A percentile compares a stretch with the other conserved stretches of the same genome.
Evolutionary conservation across 2,797 vertebrate species (phyloP).

Genomic region (Pseudocheirus occidentalis): DNA sequence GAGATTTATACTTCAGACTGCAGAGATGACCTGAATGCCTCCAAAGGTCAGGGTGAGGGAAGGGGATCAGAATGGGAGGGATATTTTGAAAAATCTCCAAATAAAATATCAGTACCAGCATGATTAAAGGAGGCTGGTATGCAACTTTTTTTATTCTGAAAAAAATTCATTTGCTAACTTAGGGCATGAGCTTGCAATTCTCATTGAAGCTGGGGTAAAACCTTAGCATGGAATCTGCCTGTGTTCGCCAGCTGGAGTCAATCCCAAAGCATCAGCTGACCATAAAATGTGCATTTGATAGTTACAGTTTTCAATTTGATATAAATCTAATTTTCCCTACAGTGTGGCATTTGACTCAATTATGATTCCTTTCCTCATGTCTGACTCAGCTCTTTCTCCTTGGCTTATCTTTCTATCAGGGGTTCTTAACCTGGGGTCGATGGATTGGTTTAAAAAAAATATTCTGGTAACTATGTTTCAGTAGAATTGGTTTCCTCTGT

Average conservation of each 20-base stretch:
- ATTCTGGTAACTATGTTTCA: not conserved
- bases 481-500: not conserved
- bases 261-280: conserved; percentile 36
- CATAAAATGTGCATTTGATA: conserved; percentile 38
- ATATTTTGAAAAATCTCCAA: conserved; percentile 1
- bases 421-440: not conserved
- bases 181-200: conserved; percentile 34
- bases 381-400: conserved; percentile 35
- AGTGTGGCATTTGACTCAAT: conserved; percentile 42
- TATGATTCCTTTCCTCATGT: not conserved
- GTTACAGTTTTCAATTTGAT: conserved; percentile 40
- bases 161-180: conserved; percentile 12
- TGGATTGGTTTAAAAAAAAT: not conserved
- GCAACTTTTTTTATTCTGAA: not conserved
- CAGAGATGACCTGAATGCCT: conserved; percentile 10
- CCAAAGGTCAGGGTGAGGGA: conserved; percentile 9
- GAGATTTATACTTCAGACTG: conserved; percentile 41
- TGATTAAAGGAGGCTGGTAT: conserved; percentile 17
- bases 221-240: conserved; percentile 29
- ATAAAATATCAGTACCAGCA: conserved; percentile 38
- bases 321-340: conserved; percentile 43
- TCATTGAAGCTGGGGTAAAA: conserved; percentile 42
- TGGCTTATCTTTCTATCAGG: conserved; percentile 15
- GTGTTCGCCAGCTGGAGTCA: conserved; percentile 32
- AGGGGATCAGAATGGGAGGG: not conserved